Conservation (phyloP, 2,797 vertebrate species). For the Alosa sapidissima region DNA sequence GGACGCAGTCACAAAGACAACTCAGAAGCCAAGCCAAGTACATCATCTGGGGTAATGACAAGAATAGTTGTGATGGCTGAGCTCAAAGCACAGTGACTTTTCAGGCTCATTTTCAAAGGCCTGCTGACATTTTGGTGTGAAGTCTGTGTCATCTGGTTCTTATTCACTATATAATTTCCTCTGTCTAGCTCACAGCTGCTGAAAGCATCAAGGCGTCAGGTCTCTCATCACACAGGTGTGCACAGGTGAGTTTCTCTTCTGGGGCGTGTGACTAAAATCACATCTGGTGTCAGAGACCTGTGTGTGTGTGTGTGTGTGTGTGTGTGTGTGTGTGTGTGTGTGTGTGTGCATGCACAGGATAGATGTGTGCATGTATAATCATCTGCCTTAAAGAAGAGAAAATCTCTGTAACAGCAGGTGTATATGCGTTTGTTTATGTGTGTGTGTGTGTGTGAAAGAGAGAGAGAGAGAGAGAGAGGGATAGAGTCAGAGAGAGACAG, state of each 20-base stretch:
- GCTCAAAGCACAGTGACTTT: neutral
- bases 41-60: neutral
- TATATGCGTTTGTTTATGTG: neutral
- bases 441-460: neutral
- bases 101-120: neutral
- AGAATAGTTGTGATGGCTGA: neutral
- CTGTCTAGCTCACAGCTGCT: constrained; percentile 4
- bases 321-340: constrained; percentile 13
- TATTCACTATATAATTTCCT: neutral
- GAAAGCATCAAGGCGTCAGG: neutral
- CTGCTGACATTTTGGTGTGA: neutral
- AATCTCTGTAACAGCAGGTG: neutral
- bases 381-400: no score
- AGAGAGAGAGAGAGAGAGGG: neutral
- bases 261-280: neutral
- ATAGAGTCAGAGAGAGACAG: neutral
- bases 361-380: neutral
- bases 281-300: neutral
- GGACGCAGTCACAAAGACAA: neutral
- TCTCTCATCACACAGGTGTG: neutral
- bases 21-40: no score
- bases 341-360: neutral
- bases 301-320: constrained; percentile 18
- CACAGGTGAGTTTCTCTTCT: neutral
- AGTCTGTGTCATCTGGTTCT: neutral